Base-by-base conservation (phyloP, 2,888 invertebrate genomes). In the Parthenolecanium corni region DNA sequence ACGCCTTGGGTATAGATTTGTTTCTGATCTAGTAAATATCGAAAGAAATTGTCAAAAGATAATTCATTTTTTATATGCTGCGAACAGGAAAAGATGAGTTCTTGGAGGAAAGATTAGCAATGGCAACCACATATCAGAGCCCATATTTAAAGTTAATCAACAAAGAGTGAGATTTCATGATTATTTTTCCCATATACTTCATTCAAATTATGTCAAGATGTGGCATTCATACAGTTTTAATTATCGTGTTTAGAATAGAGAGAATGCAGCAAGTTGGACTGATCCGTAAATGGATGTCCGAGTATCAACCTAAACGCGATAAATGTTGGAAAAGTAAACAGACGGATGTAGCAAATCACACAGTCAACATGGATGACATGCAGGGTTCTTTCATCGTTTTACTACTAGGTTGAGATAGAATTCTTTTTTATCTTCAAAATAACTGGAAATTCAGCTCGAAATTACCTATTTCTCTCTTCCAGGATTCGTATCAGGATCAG, bases 301-400 rank as follows among this genome's bases (percentile, higher is more conserved):
- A 83, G 36, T 86, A 86, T 73, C 75, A 88, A 70, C 89, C 90
- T 0, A 80, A 81, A 69, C 83, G 82, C 67, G 87, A 91, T 73
- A 82, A 84, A 66, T 93, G 92, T 71, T 88, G 80, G 80, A 84
- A 80, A 72, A 79, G 67, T 1, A 77, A 79, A 1, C 73, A 79
- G 20, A 76, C 82, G 0, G 84, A 84, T 73, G 86, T 84, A n/a
- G 83, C 83, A 66, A 90, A 89, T 71, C 88, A 91, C 70, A 89
- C 88, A 40, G 92, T 93, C 46, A 89, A 89, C 72, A 78, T 92
- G 68, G 81, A 84, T 57, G 92, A 93, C 70, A 93, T 92, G 91
- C 90, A 92, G 73, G 93, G 92, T 12, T 91, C 89, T 24, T 92
- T 92, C 75, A 85, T 90, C 69, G 84, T 93, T 0, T 75, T 92